These are phyloP conservation scores for Xanthorhoe spadicearia DNA, from an alignment of 2,888 invertebrate species.

Conservation along the genomic window DNA sequence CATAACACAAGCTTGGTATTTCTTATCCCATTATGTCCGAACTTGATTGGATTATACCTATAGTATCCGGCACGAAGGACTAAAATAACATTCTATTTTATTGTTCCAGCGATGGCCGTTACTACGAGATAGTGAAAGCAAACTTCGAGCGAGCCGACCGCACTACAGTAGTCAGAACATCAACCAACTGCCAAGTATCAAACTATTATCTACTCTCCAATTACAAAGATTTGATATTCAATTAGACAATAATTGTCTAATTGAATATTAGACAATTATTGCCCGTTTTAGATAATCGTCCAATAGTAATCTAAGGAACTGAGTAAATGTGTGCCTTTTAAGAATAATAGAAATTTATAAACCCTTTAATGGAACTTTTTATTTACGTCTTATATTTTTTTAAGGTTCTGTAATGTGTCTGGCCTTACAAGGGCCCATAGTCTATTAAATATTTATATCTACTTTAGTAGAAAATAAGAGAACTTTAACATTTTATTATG, in stretches of 20 bases:
- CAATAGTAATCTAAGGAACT: constrained; percentile 5
- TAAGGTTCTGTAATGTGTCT: not conserved
- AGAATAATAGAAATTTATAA: not conserved
- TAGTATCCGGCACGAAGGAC: constrained; percentile 12
- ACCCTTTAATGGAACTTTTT: not conserved
- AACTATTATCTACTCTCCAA: constrained; percentile 96
- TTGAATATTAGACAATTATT: constrained; percentile 87
- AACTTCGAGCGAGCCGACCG: constrained; percentile 99
- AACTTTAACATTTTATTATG: not conserved
- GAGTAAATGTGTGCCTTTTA: constrained; percentile 9
- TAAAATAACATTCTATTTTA: not conserved
- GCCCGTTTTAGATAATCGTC: not conserved
- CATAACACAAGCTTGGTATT: not conserved
- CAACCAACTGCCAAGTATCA: constrained; percentile 97
- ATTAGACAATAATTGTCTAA: constrained; percentile 77
- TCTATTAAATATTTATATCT: not conserved
- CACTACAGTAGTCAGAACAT: constrained; percentile 97
- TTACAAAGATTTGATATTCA: constrained; percentile 98
- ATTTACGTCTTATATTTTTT: not conserved
- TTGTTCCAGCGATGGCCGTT: constrained; percentile 95
- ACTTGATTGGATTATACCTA: not conserved
- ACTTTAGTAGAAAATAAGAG: not conserved
- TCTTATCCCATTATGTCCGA: not conserved
- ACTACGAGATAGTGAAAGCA: constrained; percentile 99
- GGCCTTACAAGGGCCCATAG: not conserved